Conservation (phyloP, 2,113 vertebrate genomes). For the Psittacus erithacus region DNA sequence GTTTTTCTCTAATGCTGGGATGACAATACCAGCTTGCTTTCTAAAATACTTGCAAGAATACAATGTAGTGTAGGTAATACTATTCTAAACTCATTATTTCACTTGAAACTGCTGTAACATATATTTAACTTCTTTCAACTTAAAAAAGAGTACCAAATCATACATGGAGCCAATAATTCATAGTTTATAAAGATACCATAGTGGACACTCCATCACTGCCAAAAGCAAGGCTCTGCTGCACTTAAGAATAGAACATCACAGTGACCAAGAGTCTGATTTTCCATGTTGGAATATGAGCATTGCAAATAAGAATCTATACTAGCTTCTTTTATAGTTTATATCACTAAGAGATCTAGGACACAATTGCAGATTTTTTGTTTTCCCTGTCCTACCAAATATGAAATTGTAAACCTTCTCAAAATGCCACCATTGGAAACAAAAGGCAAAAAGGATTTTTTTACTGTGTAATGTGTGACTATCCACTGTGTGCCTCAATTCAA, state of each 20-base stretch:
- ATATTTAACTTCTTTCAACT: neutral
- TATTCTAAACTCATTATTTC: neutral
- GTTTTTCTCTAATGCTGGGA: neutral
- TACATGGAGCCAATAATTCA: neutral
- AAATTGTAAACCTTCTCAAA: conserved; percentile 22
- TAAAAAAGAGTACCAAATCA: neutral
- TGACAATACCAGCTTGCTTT: neutral
- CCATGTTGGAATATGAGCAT: neutral
- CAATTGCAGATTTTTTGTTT: neutral
- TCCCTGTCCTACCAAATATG: neutral
- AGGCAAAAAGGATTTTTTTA: neutral
- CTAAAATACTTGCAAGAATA: neutral
- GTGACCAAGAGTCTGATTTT: neutral
- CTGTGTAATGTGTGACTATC: neutral
- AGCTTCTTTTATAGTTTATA: neutral
- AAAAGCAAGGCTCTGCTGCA: neutral
- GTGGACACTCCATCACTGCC: neutral
- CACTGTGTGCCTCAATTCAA: conserved; percentile 11
- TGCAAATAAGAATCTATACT: neutral
- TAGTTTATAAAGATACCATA: neutral
- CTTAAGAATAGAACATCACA: neutral
- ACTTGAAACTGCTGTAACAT: neutral
- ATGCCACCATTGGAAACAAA: conserved; percentile 30
- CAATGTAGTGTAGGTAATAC: neutral
- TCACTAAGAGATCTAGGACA: neutral